phyloP scores from a whole-genome alignment of 2,888 invertebrate genomes.

The Apodemia zela region DNA sequence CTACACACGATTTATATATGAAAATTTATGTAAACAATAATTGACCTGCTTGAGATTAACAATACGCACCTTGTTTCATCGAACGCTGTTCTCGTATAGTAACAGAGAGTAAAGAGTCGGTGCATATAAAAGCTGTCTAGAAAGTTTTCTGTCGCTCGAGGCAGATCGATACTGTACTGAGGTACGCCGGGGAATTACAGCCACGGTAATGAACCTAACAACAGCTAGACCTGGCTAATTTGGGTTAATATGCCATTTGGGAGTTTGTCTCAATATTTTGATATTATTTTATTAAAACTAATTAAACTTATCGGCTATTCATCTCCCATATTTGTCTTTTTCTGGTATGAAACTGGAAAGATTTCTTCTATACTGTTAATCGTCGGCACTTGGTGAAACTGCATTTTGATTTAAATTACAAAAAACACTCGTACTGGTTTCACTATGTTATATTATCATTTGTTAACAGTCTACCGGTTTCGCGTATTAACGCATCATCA shows the following conservation, averaged over 20 bases:
- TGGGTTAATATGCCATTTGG: slow-evolving; percentile 73
- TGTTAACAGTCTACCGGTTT: too few relatives aligned
- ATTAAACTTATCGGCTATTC: too few relatives aligned
- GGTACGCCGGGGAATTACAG: slow-evolving; percentile 63
- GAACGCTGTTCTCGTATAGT: slow-evolving; percentile 45
- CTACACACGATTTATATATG: neutral
- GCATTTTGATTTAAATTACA: too few relatives aligned
- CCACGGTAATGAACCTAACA: slow-evolving; percentile 51
- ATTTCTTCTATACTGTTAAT: too few relatives aligned
- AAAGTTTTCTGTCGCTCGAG: slow-evolving; percentile 79
- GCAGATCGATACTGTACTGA: slow-evolving; percentile 68
- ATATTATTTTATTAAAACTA: neutral
- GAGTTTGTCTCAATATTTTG: neutral
- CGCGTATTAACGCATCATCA: too few relatives aligned
- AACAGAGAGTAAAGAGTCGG: slow-evolving; percentile 59
- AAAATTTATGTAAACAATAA: slow-evolving; percentile 24
- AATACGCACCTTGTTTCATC: slow-evolving; percentile 47
- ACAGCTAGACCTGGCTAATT: slow-evolving; percentile 66
- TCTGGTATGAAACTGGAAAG: too few relatives aligned
- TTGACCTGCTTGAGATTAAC: slow-evolving; percentile 34
- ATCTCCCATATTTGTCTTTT: too few relatives aligned
- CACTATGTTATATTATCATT: too few relatives aligned
- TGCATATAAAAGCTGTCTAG: slow-evolving; percentile 82
- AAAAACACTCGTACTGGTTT: too few relatives aligned
- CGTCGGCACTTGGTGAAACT: too few relatives aligned